Evolutionary conservation across 1,140 invertebrate genomes (phyloP).

Genomic region (Rhizoglyphus robini): DNA sequence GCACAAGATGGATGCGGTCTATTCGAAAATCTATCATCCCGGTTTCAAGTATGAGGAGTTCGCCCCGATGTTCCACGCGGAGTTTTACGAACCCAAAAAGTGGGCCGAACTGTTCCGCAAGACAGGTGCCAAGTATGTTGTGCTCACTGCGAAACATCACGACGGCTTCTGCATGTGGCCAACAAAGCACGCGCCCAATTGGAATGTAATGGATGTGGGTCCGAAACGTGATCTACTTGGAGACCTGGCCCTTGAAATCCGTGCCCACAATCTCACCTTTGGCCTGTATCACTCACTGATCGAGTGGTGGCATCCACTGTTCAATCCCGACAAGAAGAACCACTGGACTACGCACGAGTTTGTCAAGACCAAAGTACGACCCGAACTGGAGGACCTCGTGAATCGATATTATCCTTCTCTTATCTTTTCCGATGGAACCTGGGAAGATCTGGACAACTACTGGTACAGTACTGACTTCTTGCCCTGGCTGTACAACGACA

Average conservation of each 20-base stretch:
- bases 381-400: slow-evolving; percentile 43
- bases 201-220: slow-evolving; percentile 76
- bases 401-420: slow-evolving; percentile 69
- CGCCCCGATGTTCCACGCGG: slow-evolving; percentile 32
- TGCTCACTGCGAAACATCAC: slow-evolving; percentile 61
- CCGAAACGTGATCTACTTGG: slow-evolving; percentile 62
- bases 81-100: slow-evolving; percentile 35
- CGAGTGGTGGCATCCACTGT: slow-evolving; percentile 36
- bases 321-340: slow-evolving; percentile 28
- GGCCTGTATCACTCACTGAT: slow-evolving; percentile 37
- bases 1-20: too few species aligned
- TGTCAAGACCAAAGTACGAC: slow-evolving; percentile 27
- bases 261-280: slow-evolving; percentile 33
- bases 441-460: slow-evolving; percentile 63
- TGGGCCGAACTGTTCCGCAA: slow-evolving; percentile 34
- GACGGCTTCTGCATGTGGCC: slow-evolving; percentile 16
- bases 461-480: slow-evolving; percentile 49
- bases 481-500: slow-evolving; percentile 54
- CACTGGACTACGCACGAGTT: slow-evolving; percentile 27
- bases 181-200: slow-evolving; percentile 47
- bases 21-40: slow-evolving; percentile 35
- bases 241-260: slow-evolving; percentile 35
- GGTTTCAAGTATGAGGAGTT: slow-evolving; percentile 39
- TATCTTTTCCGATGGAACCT: slow-evolving; percentile 65
- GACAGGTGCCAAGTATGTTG: slow-evolving; percentile 52